Evolutionary conservation across 2,113 vertebrate species (phyloP).

Genomic region (Xerus inauris): DNA sequence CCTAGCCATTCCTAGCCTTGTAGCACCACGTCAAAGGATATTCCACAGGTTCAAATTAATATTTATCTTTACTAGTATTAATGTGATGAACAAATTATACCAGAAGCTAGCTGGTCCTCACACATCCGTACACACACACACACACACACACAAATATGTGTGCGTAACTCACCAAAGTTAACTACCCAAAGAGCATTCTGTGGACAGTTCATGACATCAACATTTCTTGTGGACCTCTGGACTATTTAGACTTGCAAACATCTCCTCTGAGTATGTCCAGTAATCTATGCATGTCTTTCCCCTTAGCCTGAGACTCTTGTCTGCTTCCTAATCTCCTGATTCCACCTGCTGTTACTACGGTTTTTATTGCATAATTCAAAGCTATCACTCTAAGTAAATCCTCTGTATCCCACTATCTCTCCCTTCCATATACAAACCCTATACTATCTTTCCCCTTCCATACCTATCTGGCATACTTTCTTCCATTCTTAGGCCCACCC

Average conservation of each 20-base stretch:
- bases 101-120: neutral
- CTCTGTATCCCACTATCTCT: accelerated
- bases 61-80: neutral
- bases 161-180: no score
- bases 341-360: neutral
- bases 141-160: neutral
- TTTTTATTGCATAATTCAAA: neutral
- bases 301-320: neutral
- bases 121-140: neutral
- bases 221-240: neutral
- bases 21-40: neutral
- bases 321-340: neutral
- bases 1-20: neutral
- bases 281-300: neutral
- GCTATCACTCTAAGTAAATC: neutral
- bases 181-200: neutral
- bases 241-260: neutral
- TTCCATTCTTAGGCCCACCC: neutral
- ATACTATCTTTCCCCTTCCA: neutral
- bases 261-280: neutral
- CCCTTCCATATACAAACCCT: neutral
- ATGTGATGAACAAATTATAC: neutral
- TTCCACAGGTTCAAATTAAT: neutral
- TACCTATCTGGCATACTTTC: neutral
- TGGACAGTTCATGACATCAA: neutral